Conservation (phyloP, 2,888 invertebrate genomes). For the Cataglyphis altisquamis region DNA sequence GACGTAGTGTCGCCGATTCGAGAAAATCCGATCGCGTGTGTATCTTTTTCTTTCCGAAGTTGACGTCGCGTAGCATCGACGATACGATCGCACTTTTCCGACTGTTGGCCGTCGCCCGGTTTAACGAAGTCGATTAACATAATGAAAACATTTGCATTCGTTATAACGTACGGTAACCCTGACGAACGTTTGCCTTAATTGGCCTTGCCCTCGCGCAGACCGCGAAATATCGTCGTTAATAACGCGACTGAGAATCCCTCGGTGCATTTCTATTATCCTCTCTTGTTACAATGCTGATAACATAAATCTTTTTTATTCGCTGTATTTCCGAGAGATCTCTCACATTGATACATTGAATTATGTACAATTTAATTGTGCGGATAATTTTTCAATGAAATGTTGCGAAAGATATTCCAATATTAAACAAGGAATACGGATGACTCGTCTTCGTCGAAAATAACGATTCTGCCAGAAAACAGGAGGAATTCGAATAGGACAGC, state of each 20-base stretch:
- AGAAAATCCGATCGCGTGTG: constrained; percentile 9
- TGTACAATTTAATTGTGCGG: not conserved
- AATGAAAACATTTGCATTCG: constrained; percentile 54
- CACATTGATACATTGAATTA: not conserved
- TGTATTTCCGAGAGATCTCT: constrained; percentile 24
- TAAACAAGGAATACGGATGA: constrained; percentile 18
- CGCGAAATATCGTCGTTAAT: constrained; percentile 38
- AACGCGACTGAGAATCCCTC: constrained; percentile 21
- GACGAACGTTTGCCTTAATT: constrained; percentile 52
- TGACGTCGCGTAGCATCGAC: not conserved
- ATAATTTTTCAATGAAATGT: not conserved
- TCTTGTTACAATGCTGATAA: not conserved
- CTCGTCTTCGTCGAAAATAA: constrained; percentile 45
- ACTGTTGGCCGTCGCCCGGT: constrained; percentile 32
- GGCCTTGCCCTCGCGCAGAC: constrained; percentile 27
- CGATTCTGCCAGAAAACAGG: constrained; percentile 26
- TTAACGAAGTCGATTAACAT: constrained; percentile 48
- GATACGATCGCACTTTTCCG: constrained; percentile 42
- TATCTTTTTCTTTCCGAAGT: not conserved
- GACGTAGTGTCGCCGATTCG: not conserved
- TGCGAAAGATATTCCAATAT: not conserved
- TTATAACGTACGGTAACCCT: constrained; percentile 39
- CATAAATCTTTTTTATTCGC: constrained; percentile 5
- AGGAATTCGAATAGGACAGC: constrained; percentile 31
- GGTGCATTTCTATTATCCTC: not conserved